phyloP scores from a whole-genome alignment of 2,113 vertebrate species.

The Tringa solitaria region DNA sequence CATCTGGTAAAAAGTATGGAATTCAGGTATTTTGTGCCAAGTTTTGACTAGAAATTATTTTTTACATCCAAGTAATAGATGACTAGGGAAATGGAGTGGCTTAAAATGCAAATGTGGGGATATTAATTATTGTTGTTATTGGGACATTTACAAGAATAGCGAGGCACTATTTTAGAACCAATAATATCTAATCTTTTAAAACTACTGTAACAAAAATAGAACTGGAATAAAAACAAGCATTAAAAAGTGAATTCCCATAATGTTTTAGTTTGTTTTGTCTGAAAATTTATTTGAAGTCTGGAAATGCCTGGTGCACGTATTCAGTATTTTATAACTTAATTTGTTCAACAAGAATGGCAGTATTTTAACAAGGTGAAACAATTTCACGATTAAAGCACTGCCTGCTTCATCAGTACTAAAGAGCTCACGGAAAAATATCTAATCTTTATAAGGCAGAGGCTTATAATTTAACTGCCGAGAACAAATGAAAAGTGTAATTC shows the following conservation, averaged over 20 bases:
- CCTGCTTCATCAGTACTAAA: conserved; percentile 32
- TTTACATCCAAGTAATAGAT: conserved; percentile 44
- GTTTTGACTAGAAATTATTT: conserved; percentile 49
- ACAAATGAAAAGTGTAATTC: conserved; percentile 48
- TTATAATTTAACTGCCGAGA: conserved; percentile 1
- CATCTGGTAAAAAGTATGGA: conserved; percentile 63
- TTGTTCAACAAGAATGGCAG: conserved; percentile 46
- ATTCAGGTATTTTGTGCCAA: conserved; percentile 44
- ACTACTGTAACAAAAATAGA: conserved; percentile 44
- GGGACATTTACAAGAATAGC: conserved; percentile 23
- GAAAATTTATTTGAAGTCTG: conserved; percentile 62
- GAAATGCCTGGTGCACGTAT: conserved; percentile 58
- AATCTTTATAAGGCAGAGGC: conserved; percentile 34
- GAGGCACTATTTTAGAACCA: conserved; percentile 16
- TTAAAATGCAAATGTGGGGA: conserved; percentile 62
- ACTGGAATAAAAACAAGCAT: conserved; percentile 36
- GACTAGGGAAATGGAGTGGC: conserved; percentile 24
- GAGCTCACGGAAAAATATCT: conserved; percentile 38
- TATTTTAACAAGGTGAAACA: conserved; percentile 68
- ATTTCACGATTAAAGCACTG: conserved; percentile 56
- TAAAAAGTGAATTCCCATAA: conserved; percentile 30
- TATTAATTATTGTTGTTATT: conserved; percentile 55
- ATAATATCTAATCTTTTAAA: conserved; percentile 34
- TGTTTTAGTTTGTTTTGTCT: conserved; percentile 61
- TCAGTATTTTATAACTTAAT: conserved; percentile 65